Conservation (phyloP, 2,797 vertebrate species). For the Argentina silus region DNA sequence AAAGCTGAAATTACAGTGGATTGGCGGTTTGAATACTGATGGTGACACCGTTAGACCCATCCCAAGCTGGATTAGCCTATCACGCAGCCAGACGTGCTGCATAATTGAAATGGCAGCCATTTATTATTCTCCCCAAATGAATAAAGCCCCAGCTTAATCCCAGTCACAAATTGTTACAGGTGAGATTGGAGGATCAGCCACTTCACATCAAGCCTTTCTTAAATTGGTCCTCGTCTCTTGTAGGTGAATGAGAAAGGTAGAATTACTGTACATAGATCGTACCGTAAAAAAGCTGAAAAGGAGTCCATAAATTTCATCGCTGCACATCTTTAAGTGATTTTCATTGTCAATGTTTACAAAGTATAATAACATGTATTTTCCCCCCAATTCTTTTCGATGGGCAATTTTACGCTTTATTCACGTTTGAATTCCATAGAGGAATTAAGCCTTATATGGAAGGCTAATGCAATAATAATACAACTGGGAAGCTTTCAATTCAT, state of each 20-base stretch:
- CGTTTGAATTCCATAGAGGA: too few species aligned
- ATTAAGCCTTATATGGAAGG: too few species aligned
- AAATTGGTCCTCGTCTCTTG: neutral
- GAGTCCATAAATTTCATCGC: too few species aligned
- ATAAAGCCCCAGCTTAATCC: constrained; percentile 19
- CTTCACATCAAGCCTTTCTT: neutral
- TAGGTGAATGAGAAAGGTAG: neutral
- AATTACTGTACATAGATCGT: neutral
- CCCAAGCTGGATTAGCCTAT: constrained; percentile 16
- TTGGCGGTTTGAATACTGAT: constrained; percentile 26
- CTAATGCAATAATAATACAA: constrained; percentile 75
- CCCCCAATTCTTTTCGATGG: too few species aligned
- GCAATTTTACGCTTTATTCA: too few species aligned
- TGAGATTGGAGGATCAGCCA: constrained; percentile 9
- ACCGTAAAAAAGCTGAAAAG: too few species aligned
- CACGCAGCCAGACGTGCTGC: constrained; percentile 9
- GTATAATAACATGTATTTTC: too few species aligned
- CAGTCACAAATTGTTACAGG: constrained; percentile 27
- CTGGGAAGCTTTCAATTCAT: constrained; percentile 74
- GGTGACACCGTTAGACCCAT: constrained; percentile 21
- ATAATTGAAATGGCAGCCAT: constrained; percentile 25
- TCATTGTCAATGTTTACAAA: neutral
- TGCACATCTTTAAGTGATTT: neutral
- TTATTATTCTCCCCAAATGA: constrained; percentile 22
- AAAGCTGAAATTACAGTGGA: constrained; percentile 23